phyloP scores from a whole-genome alignment of 1,140 invertebrate species.

The Brachionus manjavacas region DNA sequence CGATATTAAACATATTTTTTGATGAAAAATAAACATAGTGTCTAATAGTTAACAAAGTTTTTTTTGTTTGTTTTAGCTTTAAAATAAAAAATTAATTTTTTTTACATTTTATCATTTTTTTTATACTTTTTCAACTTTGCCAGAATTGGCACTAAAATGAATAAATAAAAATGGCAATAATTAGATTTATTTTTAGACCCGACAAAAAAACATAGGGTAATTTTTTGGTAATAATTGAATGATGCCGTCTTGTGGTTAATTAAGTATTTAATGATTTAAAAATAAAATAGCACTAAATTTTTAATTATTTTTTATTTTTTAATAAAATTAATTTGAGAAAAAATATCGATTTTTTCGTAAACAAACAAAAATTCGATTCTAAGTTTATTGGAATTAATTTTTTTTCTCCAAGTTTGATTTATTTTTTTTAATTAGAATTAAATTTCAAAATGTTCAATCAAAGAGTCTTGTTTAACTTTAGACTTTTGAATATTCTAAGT shows the following conservation, averaged over 20 bases:
- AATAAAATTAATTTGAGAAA: neutral
- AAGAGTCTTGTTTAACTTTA: neutral
- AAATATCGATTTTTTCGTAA: constrained; percentile 1
- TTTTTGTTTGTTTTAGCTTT: too few species aligned
- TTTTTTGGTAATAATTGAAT: neutral
- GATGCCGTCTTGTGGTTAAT: neutral
- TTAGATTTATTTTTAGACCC: too few species aligned
- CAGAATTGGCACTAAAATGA: too few species aligned
- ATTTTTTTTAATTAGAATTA: constrained; percentile 21
- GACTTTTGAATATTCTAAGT: neutral
- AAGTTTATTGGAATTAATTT: neutral
- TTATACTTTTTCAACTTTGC: too few species aligned
- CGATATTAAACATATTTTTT: too few species aligned
- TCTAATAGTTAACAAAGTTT: too few species aligned
- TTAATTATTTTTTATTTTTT: neutral
- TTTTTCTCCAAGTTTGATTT: neutral
- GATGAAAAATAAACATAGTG: too few species aligned
- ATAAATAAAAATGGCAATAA: too few species aligned
- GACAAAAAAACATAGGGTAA: too few species aligned
- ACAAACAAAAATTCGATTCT: constrained; percentile 4
- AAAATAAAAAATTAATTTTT: neutral
- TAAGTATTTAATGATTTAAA: neutral
- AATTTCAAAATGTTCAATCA: neutral
- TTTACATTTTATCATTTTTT: neutral
- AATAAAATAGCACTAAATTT: neutral